phyloP scores from a whole-genome alignment of 2,888 invertebrate species.

The Epinotia brunnichana region DNA sequence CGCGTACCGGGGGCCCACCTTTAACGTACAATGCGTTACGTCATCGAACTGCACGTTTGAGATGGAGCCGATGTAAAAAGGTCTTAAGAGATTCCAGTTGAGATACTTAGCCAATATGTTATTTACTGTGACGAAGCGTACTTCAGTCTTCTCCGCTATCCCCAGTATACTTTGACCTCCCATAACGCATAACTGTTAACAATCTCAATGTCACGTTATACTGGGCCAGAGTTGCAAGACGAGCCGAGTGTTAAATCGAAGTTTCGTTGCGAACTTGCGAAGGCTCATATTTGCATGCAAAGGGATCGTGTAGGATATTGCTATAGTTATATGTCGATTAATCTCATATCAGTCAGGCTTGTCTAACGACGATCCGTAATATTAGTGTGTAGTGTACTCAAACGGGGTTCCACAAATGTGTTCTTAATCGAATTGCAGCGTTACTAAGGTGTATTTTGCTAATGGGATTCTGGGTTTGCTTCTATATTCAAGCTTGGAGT shows the following conservation, averaged over 20 bases:
- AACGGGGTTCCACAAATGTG: constrained; percentile 41
- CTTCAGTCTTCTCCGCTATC: too few species aligned
- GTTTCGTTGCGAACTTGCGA: background rate
- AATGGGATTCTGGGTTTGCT: background rate
- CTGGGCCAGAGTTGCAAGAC: background rate
- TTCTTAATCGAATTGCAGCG: constrained; percentile 41
- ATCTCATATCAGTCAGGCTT: constrained; percentile 29
- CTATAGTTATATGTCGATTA: constrained; percentile 15
- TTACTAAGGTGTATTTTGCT: constrained; percentile 26
- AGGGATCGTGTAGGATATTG: background rate
- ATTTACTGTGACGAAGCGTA: too few species aligned
- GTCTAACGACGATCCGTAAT: constrained; percentile 11
- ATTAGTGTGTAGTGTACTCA: constrained; percentile 41
- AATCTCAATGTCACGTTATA: background rate
- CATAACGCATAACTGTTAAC: too few species aligned
- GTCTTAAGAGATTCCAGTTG: too few species aligned
- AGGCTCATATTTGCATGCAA: background rate
- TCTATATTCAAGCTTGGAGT: too few species aligned
- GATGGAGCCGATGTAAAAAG: too few species aligned
- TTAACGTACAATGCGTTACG: too few species aligned
- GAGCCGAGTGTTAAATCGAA: background rate
- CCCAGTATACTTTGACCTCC: too few species aligned
- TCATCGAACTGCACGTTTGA: too few species aligned
- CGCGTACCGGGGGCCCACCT: too few species aligned
- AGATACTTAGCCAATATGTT: too few species aligned